phyloP scores from a whole-genome alignment of 2,797 vertebrate genomes.

The Heteromormyrus szaboi region DNA sequence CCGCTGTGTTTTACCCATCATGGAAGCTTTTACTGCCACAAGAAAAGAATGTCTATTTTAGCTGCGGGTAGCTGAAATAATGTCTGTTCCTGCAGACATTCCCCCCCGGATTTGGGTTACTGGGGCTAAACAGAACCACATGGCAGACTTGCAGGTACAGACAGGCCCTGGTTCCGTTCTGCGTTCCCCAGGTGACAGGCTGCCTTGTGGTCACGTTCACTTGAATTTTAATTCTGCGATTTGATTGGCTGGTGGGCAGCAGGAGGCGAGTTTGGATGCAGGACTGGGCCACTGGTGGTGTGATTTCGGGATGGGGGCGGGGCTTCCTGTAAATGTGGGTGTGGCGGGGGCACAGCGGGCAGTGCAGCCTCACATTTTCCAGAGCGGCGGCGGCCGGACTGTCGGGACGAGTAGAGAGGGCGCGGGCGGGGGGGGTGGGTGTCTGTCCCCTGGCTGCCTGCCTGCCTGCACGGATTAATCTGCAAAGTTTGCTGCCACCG shows the following conservation, averaged over 20 bases:
- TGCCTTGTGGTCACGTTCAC: slow-evolving; percentile 37
- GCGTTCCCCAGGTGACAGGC: slow-evolving; percentile 14
- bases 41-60: slow-evolving; percentile 37
- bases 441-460: not conserved
- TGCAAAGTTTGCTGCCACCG: not conserved
- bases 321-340: not conserved
- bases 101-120: slow-evolving; percentile 25
- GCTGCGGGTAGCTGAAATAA: slow-evolving; percentile 33
- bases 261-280: not conserved
- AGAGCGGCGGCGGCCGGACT: not conserved
- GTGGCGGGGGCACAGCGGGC: not conserved
- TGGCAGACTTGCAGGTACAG: slow-evolving; percentile 24
- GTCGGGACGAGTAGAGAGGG: not conserved
- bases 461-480: not conserved
- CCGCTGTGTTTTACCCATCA: slow-evolving; percentile 45
- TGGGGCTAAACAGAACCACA: slow-evolving; percentile 39
- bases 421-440: not conserved
- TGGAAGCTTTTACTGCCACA: slow-evolving; percentile 23
- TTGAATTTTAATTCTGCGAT: slow-evolving; percentile 34
- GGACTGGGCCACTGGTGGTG: not conserved
- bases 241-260: not conserved
- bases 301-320: slow-evolving; percentile 10
- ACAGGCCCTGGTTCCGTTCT: slow-evolving; percentile 25
- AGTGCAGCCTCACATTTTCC: slow-evolving; percentile 19
- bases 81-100: slow-evolving; percentile 24